Percentiles rank a stretch among this genome's conserved stretches.
Conservation (phyloP, 2,113 vertebrate genomes). For the Eulacestoma nigropectus region DNA sequence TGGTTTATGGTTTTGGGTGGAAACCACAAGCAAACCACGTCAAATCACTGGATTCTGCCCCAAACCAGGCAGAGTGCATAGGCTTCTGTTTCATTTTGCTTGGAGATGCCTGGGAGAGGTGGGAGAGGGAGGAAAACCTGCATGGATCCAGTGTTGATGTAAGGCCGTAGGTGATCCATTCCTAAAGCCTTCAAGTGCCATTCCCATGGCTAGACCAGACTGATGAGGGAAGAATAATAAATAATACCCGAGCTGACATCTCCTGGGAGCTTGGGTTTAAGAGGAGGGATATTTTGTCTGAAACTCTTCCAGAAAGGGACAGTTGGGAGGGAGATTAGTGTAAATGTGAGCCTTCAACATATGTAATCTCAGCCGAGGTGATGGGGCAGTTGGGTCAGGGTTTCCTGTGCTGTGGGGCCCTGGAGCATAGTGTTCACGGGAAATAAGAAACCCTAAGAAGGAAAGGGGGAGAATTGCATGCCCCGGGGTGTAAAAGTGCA, state of each 20-base stretch:
- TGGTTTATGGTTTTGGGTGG: slow-evolving; percentile 20
- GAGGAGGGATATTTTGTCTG: not conserved
- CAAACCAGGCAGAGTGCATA: not conserved
- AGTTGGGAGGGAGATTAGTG: not conserved
- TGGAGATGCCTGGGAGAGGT: not conserved
- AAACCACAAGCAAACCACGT: slow-evolving; percentile 24
- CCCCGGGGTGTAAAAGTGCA: not conserved
- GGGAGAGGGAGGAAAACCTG: not conserved
- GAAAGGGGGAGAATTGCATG: not conserved
- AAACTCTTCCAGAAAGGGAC: not conserved
- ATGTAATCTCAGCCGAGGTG: not conserved
- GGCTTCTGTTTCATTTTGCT: not conserved
- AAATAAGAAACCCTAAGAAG: not conserved
- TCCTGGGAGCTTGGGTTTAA: not conserved
- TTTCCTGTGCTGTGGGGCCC: not conserved
- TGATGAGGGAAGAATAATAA: not conserved
- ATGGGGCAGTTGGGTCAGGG: not conserved
- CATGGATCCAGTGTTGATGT: not conserved
- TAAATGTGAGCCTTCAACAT: not conserved
- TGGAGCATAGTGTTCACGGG: not conserved
- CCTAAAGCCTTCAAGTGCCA: not conserved
- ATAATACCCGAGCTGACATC: not conserved
- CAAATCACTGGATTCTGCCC: not conserved
- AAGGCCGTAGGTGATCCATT: not conserved
- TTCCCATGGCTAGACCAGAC: not conserved